A percentile compares a stretch with the other conserved stretches of the same genome.
These are phyloP conservation scores for Heliconius cydno DNA, from an alignment of 2,888 invertebrate genomes.

Conservation along the genomic window DNA sequence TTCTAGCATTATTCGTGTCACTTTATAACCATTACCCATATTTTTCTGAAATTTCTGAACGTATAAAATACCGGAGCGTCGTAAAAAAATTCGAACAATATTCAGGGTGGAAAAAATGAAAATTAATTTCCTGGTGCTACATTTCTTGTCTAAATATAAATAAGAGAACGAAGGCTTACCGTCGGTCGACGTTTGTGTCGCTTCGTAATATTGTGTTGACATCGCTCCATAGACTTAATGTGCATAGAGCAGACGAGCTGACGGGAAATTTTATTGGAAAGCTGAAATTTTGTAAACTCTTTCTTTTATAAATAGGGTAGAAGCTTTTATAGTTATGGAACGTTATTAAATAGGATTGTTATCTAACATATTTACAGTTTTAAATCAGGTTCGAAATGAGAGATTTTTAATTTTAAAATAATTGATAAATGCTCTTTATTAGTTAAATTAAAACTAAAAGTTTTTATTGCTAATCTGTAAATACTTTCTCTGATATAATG, in stretches of 20 bases:
- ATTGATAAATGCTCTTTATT: background rate
- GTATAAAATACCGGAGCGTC: slow-evolving; percentile 38
- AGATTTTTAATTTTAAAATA: background rate
- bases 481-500: no score
- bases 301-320: background rate
- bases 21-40: slow-evolving; percentile 6
- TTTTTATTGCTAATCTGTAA: no score
- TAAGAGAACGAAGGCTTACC: slow-evolving; percentile 70
- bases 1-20: slow-evolving; percentile 2
- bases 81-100: slow-evolving; percentile 44
- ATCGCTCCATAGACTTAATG: slow-evolving; percentile 44
- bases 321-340: background rate
- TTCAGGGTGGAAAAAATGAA: slow-evolving; percentile 49
- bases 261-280: background rate
- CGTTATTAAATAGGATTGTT: background rate
- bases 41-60: slow-evolving; percentile 27
- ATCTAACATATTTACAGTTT: background rate
- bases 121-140: slow-evolving; percentile 64
- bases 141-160: slow-evolving; percentile 65
- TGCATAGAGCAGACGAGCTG: slow-evolving; percentile 15
- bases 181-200: slow-evolving; percentile 71
- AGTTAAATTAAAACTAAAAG: no score
- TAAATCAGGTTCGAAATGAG: background rate
- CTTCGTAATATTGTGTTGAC: slow-evolving; percentile 74
- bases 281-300: background rate